Conservation (phyloP, 2,797 vertebrate species). For the Myotis findleyi region DNA sequence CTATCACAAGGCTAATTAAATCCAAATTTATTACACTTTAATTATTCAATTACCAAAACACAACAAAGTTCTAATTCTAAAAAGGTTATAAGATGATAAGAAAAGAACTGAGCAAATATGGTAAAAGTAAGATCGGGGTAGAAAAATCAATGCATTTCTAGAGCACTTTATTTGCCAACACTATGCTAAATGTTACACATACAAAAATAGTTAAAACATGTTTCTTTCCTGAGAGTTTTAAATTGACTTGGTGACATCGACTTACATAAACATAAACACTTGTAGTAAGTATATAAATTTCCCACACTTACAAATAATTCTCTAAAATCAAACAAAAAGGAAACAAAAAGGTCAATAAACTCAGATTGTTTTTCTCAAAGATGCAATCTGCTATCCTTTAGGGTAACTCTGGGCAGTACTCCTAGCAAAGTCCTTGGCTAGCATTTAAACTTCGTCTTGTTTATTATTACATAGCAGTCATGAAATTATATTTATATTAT, state of each 20-base stretch:
- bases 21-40: constrained; percentile 52
- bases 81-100: constrained; percentile 26
- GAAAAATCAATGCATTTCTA: background rate
- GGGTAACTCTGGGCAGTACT: background rate
- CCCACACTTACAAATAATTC: background rate
- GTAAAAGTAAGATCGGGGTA: background rate
- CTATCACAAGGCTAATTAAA: constrained; percentile 44
- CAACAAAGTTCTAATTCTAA: constrained; percentile 41
- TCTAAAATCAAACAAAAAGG: constrained; percentile 43
- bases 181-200: background rate
- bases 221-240: constrained; percentile 20
- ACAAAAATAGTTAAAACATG: background rate
- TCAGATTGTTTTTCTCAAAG: background rate
- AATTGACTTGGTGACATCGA: background rate
- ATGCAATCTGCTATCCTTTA: background rate
- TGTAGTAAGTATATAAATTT: background rate
- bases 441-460: constrained; percentile 32
- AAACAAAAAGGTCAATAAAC: constrained; percentile 43
- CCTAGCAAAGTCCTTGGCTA: background rate
- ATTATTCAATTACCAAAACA: constrained; percentile 35
- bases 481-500: constrained; percentile 52
- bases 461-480: background rate
- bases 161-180: background rate
- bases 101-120: background rate
- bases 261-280: background rate